A percentile compares a stretch with the other conserved stretches of the same genome.
Evolutionary conservation across 1,140 invertebrate genomes (phyloP).

Genomic region (Apis dorsata): DNA sequence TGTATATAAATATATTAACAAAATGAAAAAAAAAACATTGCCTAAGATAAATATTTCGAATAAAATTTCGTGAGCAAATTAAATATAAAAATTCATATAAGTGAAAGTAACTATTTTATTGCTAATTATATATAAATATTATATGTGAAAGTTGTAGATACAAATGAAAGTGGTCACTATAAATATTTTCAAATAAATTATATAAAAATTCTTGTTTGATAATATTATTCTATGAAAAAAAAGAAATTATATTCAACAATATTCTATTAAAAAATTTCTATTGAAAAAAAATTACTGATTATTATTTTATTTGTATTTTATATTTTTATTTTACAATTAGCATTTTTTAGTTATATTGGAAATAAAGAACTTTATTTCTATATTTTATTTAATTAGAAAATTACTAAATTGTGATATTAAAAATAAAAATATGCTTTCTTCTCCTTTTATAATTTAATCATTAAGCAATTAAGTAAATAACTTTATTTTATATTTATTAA

Average conservation of each 20-base stretch:
- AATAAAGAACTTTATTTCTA: not conserved
- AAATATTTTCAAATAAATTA: not conserved
- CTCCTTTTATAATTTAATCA: not conserved
- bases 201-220: not conserved
- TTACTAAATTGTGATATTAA: not conserved
- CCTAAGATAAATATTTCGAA: not conserved
- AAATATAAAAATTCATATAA: not conserved
- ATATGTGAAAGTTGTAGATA: conserved; percentile 19
- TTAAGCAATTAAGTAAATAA: not conserved
- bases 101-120: conserved; percentile 26
- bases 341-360: not conserved
- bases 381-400: not conserved
- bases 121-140: conserved; percentile 1
- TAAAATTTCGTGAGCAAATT: too few relatives aligned
- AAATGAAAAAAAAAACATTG: not conserved
- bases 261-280: not conserved
- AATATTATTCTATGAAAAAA: not conserved
- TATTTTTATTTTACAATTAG: not conserved
- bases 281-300: not conserved
- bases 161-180: not conserved
- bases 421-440: not conserved
- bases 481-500: not conserved
- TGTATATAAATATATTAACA: not conserved
- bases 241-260: not conserved
- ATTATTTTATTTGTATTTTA: not conserved